A percentile compares a stretch with the other conserved stretches of the same genome.
These are phyloP conservation scores for Trialeurodes vaporariorum DNA, from an alignment of 1,140 invertebrate species.

Conservation along the genomic window DNA sequence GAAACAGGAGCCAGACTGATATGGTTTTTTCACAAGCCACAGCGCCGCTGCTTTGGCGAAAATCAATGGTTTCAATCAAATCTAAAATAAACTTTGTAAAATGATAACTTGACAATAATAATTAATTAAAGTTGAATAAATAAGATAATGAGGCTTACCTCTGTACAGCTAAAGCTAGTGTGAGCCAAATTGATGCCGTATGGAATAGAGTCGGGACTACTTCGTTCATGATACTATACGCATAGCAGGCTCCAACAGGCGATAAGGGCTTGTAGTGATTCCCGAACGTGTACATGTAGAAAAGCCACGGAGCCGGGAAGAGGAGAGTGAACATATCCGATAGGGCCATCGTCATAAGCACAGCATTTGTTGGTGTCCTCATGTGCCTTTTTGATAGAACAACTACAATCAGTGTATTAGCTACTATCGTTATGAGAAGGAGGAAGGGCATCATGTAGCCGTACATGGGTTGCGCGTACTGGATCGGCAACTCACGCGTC, in stretches of 20 bases:
- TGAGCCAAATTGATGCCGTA: conserved; percentile 85
- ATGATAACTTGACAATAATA: too few relatives aligned
- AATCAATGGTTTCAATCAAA: too few relatives aligned
- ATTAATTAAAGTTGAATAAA: too few relatives aligned
- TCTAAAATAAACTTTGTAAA: too few relatives aligned
- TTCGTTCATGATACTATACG: conserved; percentile 67
- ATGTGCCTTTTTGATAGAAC: conserved; percentile 58
- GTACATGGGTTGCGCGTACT: conserved; percentile 51
- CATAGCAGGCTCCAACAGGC: conserved; percentile 60
- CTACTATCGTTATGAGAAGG: conserved; percentile 74
- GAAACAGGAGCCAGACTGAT: too few relatives aligned
- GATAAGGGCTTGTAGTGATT: conserved; percentile 66
- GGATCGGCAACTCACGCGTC: conserved; percentile 49
- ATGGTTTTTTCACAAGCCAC: too few relatives aligned
- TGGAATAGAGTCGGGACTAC: conserved; percentile 80
- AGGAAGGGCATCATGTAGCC: conserved; percentile 74
- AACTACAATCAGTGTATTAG: conserved; percentile 78
- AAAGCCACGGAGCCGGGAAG: conserved; percentile 72
- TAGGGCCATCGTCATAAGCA: conserved; percentile 73
- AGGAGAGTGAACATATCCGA: conserved; percentile 86
- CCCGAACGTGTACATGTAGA: conserved; percentile 83
- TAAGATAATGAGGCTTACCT: too few relatives aligned
- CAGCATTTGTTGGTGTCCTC: conserved; percentile 53
- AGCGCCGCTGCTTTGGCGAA: too few relatives aligned
- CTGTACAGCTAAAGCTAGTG: conserved; percentile 73